These are phyloP conservation scores for Ctenopoma multispine DNA, from an alignment of 2,797 vertebrate genomes.

Conservation along the genomic window DNA sequence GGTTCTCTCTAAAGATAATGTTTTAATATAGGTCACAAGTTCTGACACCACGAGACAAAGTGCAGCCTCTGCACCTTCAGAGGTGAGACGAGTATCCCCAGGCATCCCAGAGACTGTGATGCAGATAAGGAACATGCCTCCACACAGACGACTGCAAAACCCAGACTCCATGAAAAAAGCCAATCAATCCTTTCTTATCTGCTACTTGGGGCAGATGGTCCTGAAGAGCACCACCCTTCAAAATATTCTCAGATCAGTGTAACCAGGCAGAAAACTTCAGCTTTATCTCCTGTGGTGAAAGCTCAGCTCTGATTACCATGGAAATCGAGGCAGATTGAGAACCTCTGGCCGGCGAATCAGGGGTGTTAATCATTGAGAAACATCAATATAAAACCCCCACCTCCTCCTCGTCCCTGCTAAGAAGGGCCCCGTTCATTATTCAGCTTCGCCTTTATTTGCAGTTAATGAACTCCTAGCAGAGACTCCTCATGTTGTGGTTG, in stretches of 20 bases:
- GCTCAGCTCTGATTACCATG: conserved; percentile 55
- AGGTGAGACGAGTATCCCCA: conserved; percentile 7
- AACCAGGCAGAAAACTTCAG: conserved; percentile 45
- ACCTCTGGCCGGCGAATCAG: conserved; percentile 21
- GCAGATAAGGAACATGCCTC: conserved; percentile 56
- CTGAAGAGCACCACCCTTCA: conserved; percentile 1
- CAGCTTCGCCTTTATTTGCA: conserved; percentile 55
- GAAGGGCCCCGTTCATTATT: conserved; percentile 62
- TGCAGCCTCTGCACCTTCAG: conserved; percentile 22
- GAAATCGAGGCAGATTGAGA: conserved; percentile 64
- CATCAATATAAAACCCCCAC: conserved; percentile 55
- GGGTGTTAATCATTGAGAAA: conserved; percentile 66
- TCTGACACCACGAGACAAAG: conserved; percentile 39
- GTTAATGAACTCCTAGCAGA: conserved; percentile 67
- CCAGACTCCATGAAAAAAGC: conserved; percentile 36
- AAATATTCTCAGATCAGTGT: conserved; percentile 38
- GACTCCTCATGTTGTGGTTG: conserved; percentile 46
- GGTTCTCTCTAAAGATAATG: conserved; percentile 36
- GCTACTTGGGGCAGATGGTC: conserved; percentile 35
- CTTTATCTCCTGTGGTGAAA: conserved; percentile 32
- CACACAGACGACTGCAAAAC: conserved; percentile 32
- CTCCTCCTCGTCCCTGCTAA: conserved; percentile 37
- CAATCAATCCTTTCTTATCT: conserved; percentile 62
- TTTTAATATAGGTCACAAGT: conserved; percentile 11
- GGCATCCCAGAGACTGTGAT: conserved; percentile 25